A percentile compares a stretch with the other conserved stretches of the same genome.
Conservation (phyloP, 2,113 vertebrate species). For the Corydoras sp. region DNA sequence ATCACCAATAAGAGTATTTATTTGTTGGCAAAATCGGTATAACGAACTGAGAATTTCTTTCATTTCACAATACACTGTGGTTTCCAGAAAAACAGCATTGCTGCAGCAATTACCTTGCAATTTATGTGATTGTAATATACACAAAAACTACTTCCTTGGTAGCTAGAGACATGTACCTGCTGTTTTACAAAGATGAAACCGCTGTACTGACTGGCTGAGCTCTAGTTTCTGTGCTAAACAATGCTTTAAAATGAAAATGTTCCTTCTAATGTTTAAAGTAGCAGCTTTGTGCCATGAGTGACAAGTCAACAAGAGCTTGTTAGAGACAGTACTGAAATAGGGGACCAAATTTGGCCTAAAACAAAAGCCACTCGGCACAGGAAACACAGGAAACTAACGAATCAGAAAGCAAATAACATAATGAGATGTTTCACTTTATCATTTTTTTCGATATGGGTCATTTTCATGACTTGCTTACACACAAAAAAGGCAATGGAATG, state of each 20-base stretch:
- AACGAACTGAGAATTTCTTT: too few relatives aligned
- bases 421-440: conserved; percentile 68
- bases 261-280: too few relatives aligned
- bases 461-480: conserved; percentile 61
- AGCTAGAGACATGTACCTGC: too few relatives aligned
- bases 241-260: too few relatives aligned
- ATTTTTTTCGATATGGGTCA: conserved; percentile 49
- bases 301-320: conserved; percentile 5
- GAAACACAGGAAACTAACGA: conserved; percentile 38
- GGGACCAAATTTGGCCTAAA: not conserved
- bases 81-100: too few relatives aligned
- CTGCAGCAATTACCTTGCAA: too few relatives aligned
- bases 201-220: too few relatives aligned
- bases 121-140: too few relatives aligned
- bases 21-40: not conserved
- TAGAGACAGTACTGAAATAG: conserved; percentile 5
- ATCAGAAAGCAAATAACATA: conserved; percentile 58
- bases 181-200: too few relatives aligned
- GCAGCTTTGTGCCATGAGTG: not conserved
- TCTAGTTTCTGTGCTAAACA: too few relatives aligned
- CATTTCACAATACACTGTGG: too few relatives aligned
- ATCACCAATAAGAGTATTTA: not conserved
- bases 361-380: conserved; percentile 22
- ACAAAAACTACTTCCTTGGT: too few relatives aligned
- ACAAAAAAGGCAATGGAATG: conserved; percentile 78